Base-by-base conservation (phyloP, 2,797 vertebrate species). In the Peromyscus aztecus region DNA sequence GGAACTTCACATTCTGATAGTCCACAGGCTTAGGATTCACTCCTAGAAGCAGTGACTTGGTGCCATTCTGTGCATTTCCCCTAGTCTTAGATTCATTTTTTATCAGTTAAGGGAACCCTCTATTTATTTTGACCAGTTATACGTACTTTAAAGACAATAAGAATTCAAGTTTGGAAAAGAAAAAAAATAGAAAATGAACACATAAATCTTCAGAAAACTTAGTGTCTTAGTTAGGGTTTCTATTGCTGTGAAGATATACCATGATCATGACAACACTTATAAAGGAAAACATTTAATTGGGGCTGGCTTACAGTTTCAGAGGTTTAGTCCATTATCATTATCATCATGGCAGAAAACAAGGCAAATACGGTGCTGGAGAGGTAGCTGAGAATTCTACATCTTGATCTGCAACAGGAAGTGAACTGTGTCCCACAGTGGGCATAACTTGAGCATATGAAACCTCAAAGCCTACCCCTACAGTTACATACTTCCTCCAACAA, bases 191-290 rank as follows among this genome's bases (percentile, higher is more conserved):
- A 80, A 78, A 95, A 43, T 57, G 7, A 75, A 84, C 73, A 17
- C 11, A 13, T 95, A 93, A 89, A 24, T 94, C 34, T 34, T 93
- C 34, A 84, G 77, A 87, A 55, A 63, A 82, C 11, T 69, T 73
- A 73, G 4, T 40, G 21, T 24, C 71, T 73, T 73, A 40, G 0
- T 71, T 71, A 40, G 0, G 4, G 21, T 43, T 40, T 40, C 69
- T 73, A 73, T 40, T 73, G 21, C 71, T 73, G 19, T 40, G 21
- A 40, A 23, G 37, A 40, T 37, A 73, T 37, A 73, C 6, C 69
- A 40, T 73, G 37, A 40, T 9, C 21, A 24, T 73, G 37, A 73
- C 19, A 40, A 40, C 9, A 24, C 19, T 11, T 73, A 40, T 12
- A 73, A n/a, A 40, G 71, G 4, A 73, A 40, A 40, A 73, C 11